A percentile compares a stretch with the other conserved stretches of the same genome.
Evolutionary conservation across 2,113 vertebrate genomes (phyloP).

Genomic region (Pandion haliaetus): DNA sequence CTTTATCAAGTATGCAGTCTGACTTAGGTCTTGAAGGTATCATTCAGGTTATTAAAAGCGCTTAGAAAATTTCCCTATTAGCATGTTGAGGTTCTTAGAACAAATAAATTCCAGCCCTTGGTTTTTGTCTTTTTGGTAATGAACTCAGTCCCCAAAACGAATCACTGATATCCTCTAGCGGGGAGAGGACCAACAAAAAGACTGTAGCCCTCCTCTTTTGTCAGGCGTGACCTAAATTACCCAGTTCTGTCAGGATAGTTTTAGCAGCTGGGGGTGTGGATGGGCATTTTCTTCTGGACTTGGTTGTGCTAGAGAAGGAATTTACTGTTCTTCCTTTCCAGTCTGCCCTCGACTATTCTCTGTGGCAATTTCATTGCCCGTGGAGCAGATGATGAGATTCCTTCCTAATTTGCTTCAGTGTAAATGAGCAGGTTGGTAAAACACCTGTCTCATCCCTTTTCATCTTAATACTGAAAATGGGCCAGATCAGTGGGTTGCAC

Average conservation of each 20-base stretch:
- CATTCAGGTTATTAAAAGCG: not conserved
- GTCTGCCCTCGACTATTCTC: not conserved
- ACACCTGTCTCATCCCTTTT: not conserved
- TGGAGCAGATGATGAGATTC: not conserved
- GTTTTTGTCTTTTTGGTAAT: not conserved
- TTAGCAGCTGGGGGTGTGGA: not conserved
- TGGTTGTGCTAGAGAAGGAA: not conserved
- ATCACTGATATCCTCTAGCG: rapidly evolving
- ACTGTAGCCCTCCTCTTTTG: not conserved
- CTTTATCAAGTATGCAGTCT: not conserved
- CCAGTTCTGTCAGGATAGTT: not conserved
- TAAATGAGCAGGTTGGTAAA: not conserved
- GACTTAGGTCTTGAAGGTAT: not conserved
- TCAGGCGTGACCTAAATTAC: not conserved
- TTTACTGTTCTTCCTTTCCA: not conserved
- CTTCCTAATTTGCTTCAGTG: not conserved
- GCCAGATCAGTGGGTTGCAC: rapidly evolving
- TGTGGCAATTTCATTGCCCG: not conserved
- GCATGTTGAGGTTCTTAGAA: not conserved
- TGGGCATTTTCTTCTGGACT: not conserved
- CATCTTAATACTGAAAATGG: not conserved
- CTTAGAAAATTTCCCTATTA: not conserved
- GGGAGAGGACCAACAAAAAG: not conserved
- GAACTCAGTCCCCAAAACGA: not conserved
- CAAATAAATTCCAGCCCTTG: not conserved